These are phyloP conservation scores for Meloidogyne chitwoodi DNA, from an alignment of 1,140 invertebrate species.

Conservation along the genomic window DNA sequence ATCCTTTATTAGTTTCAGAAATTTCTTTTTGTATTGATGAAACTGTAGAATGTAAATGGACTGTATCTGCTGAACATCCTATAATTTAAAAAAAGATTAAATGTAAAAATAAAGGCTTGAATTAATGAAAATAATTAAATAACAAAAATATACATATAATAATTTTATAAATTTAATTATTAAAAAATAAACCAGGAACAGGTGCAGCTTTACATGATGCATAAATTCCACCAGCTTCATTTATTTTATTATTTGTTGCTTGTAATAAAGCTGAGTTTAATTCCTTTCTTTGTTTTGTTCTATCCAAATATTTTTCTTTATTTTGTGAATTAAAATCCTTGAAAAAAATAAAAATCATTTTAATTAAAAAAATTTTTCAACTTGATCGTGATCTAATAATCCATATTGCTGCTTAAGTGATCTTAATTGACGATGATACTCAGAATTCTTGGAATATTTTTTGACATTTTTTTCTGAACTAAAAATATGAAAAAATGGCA, in stretches of 20 bases:
- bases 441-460: not conserved
- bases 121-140: no score
- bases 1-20: conserved; percentile 18
- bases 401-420: conserved; percentile 17
- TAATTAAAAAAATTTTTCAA: not conserved
- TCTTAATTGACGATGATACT: not conserved
- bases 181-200: conserved; percentile 21
- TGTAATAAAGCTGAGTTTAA: not conserved
- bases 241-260: not conserved
- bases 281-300: conserved; percentile 8
- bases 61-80: conserved; percentile 8
- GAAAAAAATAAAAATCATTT: no score
- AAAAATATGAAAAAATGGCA: not conserved
- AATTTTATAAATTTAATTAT: not conserved
- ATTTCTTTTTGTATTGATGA: not conserved
- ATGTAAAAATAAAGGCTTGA: not conserved
- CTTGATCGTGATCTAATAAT: not conserved
- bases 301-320: conserved; percentile 26
- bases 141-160: not conserved
- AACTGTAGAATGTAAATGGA: not conserved
- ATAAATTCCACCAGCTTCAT: conserved; percentile 46
- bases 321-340: not conserved
- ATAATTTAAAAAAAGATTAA: not conserved
- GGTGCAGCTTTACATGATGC: conserved; percentile 37
- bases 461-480: not conserved